Conservation (phyloP, 1,140 invertebrate species). For the Papilio glaucus region DNA sequence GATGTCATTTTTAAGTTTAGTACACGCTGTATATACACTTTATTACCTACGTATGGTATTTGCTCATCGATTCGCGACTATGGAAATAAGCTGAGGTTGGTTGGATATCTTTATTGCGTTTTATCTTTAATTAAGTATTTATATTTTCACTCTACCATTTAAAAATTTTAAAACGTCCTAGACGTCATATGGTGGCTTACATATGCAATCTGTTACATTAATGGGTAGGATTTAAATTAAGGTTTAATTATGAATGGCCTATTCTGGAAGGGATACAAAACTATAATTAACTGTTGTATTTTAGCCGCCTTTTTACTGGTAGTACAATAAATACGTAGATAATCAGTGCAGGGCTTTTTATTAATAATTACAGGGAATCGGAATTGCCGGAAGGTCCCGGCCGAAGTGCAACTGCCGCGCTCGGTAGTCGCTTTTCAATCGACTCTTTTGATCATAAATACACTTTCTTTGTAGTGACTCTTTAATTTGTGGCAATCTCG, state of each 20-base stretch:
- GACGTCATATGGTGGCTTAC: conserved; percentile 38
- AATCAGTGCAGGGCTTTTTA: conserved; percentile 66
- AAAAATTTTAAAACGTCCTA: conserved; percentile 24
- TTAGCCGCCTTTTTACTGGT: conserved; percentile 45
- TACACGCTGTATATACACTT: conserved; percentile 46
- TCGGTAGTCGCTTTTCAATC: conserved; percentile 53
- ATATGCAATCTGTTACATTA: conserved; percentile 35
- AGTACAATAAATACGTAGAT: conserved; percentile 46
- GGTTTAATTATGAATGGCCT: conserved; percentile 31
- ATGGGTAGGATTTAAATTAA: conserved; percentile 46
- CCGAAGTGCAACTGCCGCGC: conserved; percentile 66
- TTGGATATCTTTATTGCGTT: not conserved
- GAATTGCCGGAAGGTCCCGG: conserved; percentile 60
- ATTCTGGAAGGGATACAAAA: conserved; percentile 38
- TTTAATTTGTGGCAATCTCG: conserved; percentile 73
- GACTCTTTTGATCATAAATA: conserved; percentile 68
- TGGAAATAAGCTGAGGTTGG: conserved; percentile 46
- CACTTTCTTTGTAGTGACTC: conserved; percentile 61
- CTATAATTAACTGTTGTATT: conserved; percentile 41
- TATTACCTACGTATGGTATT: conserved; percentile 44
- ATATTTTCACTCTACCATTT: conserved; percentile 34
- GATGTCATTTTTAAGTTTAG: conserved; percentile 62
- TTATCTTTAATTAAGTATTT: conserved; percentile 1
- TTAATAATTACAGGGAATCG: conserved; percentile 71
- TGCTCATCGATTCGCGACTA: conserved; percentile 50